Evolutionary conservation across 1,140 invertebrate genomes (phyloP), one percentile per base, ranked within the genome.

Genomic region (Lethocerus indicus): DNA sequence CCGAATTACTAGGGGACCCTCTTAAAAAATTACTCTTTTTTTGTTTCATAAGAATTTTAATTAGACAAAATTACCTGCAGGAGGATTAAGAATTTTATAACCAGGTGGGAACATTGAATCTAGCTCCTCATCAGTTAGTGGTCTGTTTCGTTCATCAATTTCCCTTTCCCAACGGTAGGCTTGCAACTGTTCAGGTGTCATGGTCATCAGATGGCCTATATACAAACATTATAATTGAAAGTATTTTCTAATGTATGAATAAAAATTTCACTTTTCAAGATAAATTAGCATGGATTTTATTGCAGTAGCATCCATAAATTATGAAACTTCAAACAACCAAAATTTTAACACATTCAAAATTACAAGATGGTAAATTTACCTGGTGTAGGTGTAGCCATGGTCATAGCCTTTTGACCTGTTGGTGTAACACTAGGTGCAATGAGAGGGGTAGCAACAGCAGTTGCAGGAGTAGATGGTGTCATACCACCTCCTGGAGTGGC

Each of bases 151-250:
- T 62, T 98, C 93, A 61, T 98, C 95, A 49, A 99, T 96, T 70
- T 99, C 96, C 58, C 89, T 78, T 67, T 98, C 94, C 91, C 91
- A 97, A n/a, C 93, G 79, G 64, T 92, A 97, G 0, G 92, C 91
- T 64, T 98, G 94, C 52, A 98, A 67, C 66, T 98, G 94, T 67
- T 98, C 96, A 0, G 96, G 95, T 0, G 96, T 99, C 94, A 98
- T 98, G 1, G 89, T 85, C 54, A 93, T 82, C 40, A 96, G 68
- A 60, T 97, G 92, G 41, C 75, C 73, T 61, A 57, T 35, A 58
- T 14, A 45, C 24, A 45, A 28, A 50, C 14, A 35, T n/a, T 32
- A 51, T 14, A n/a, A 51, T 21, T 29, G 1, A 49, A 39, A 51
- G 3, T 9, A n/a, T n/a, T n/a, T n/a, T n/a, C n/a, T n/a, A n/a